A percentile compares a stretch with the other conserved stretches of the same genome.
Conservation (phyloP, 2,888 invertebrate species). For the Acleris holmiana region DNA sequence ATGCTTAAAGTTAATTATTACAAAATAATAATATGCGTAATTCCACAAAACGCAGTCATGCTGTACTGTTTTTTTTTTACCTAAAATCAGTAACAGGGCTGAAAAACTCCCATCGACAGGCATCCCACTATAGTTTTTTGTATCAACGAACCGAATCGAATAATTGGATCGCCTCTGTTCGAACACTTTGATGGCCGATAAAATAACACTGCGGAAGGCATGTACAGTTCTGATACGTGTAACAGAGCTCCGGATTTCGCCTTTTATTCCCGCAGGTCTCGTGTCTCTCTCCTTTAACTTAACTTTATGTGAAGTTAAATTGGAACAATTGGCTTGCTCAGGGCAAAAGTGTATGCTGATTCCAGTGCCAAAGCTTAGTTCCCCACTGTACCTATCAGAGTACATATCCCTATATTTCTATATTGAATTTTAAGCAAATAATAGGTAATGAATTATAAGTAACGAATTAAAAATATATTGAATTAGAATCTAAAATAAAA, state of each 20-base stretch:
- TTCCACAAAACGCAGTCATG: no score
- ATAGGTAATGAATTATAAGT: no score
- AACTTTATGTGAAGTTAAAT: slow-evolving; percentile 5
- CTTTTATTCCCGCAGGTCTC: slow-evolving; percentile 8
- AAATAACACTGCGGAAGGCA: slow-evolving; percentile 21
- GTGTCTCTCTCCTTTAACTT: slow-evolving; percentile 1
- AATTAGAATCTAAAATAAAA: no score
- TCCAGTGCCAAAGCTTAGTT: not conserved
- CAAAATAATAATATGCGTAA: no score
- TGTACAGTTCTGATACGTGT: slow-evolving; percentile 14
- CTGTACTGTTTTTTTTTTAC: slow-evolving; percentile 39
- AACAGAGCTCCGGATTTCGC: slow-evolving; percentile 3
- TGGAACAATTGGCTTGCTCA: not conserved
- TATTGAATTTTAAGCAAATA: no score
- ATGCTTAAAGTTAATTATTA: no score
- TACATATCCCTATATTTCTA: no score
- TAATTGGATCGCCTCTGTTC: slow-evolving; percentile 24
- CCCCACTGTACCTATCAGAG: not conserved
- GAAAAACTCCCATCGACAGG: not conserved
- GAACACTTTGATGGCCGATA: slow-evolving; percentile 23
- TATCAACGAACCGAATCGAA: slow-evolving; percentile 17
- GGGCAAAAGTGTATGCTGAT: not conserved
- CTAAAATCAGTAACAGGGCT: not conserved
- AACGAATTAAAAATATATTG: not conserved
- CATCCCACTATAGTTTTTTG: slow-evolving; percentile 14